Evolutionary conservation across 37 sponge, comb jelly and placozoan genomes (phyloP).

Genomic region (Corticium candelabrum): DNA sequence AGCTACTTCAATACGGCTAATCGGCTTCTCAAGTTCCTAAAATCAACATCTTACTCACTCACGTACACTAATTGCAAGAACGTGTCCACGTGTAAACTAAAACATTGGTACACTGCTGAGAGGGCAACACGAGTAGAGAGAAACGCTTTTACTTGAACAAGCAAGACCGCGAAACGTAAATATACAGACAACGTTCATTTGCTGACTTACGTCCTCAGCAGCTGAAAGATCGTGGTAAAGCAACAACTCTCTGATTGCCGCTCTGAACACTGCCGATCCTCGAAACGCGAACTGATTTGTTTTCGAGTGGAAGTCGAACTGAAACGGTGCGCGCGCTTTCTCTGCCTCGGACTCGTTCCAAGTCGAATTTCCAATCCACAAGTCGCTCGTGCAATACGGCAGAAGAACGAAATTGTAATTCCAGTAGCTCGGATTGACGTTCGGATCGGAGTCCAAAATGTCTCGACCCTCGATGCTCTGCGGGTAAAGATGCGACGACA

Average conservation of each 20-base stretch:
- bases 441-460: not conserved
- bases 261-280: not conserved
- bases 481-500: slow-evolving; percentile 9
- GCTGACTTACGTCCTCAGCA: too few relatives aligned
- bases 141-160: too few relatives aligned
- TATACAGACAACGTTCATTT: too few relatives aligned
- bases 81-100: too few relatives aligned
- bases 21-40: too few relatives aligned
- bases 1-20: too few relatives aligned
- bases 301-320: not conserved
- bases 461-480: slow-evolving; percentile 18
- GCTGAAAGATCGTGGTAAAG: not conserved
- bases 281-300: not conserved
- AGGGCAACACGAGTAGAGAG: too few relatives aligned
- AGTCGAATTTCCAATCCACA: not conserved
- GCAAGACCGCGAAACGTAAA: too few relatives aligned
- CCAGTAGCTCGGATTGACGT: slow-evolving; percentile 1
- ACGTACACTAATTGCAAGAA: too few relatives aligned
- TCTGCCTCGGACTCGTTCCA: too few relatives aligned
- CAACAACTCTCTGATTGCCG: not conserved
- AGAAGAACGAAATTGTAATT: not conserved
- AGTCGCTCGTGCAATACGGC: not conserved
- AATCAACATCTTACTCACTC: too few relatives aligned
- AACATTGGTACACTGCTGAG: too few relatives aligned
- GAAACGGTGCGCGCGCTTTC: not conserved